Percentiles rank a stretch among this genome's conserved stretches.
Evolutionary conservation across 2,113 vertebrate species (phyloP).

Genomic region (Taurulus bubalis): DNA sequence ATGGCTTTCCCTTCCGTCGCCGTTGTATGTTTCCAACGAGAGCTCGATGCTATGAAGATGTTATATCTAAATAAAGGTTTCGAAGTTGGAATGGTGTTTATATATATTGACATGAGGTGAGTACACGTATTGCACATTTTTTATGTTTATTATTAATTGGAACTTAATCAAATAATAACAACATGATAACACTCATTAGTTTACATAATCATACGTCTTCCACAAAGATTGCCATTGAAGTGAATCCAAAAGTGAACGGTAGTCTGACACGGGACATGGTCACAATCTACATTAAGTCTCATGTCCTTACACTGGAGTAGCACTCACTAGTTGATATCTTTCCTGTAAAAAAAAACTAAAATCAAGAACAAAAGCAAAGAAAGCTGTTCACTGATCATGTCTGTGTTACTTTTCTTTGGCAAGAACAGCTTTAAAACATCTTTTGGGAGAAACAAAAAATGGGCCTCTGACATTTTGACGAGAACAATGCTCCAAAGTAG

Average conservation of each 20-base stretch:
- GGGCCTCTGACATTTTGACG: slow-evolving; percentile 58
- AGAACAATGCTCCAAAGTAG: slow-evolving; percentile 67
- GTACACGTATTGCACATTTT: slow-evolving; percentile 56
- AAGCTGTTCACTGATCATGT: slow-evolving; percentile 60
- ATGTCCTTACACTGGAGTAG: slow-evolving; percentile 60
- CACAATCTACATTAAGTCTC: slow-evolving; percentile 60
- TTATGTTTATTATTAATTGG: slow-evolving; percentile 83
- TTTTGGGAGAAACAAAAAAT: slow-evolving; percentile 63
- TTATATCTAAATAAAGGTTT: no score
- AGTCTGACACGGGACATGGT: slow-evolving; percentile 63
- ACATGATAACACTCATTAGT: slow-evolving; percentile 78
- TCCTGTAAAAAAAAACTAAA: slow-evolving; percentile 55
- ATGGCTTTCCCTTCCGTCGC: no score
- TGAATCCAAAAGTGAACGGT: slow-evolving; percentile 73
- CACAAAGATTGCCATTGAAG: slow-evolving; percentile 78
- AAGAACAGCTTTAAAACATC: slow-evolving; percentile 68
- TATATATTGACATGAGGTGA: not conserved
- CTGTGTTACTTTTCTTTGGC: slow-evolving; percentile 76
- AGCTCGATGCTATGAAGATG: not conserved
- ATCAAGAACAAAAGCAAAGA: slow-evolving; percentile 43
- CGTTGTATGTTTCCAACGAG: no score
- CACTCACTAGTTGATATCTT: slow-evolving; percentile 67
- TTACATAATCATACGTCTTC: slow-evolving; percentile 74
- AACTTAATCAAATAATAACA: slow-evolving; percentile 81
- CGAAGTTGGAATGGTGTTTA: no score